Evolutionary conservation across 1,140 invertebrate genomes (phyloP).

Genomic region (Acromyrmex echinatior): DNA sequence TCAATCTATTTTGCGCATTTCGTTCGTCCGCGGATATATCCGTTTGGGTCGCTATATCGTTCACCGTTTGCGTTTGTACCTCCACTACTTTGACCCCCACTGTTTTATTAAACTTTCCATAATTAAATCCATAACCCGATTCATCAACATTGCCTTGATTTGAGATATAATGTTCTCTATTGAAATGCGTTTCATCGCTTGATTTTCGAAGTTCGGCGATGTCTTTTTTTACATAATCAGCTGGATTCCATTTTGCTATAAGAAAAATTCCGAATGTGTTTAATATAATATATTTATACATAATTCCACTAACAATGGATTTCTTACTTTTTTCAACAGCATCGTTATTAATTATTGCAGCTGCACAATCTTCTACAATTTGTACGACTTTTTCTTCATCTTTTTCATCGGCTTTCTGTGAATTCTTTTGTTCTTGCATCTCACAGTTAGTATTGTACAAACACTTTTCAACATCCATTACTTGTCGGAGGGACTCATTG

Average conservation of each 20-base stretch:
- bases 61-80: conserved; percentile 85
- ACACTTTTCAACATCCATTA: conserved; percentile 83
- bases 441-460: conserved; percentile 79
- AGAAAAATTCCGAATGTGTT: conserved; percentile 4
- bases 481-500: conserved; percentile 83
- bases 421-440: conserved; percentile 74
- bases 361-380: conserved; percentile 47
- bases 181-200: conserved; percentile 40
- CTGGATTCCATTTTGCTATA: conserved; percentile 7
- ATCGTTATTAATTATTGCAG: conserved; percentile 66
- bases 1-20: conserved; percentile 70
- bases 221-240: conserved; percentile 30
- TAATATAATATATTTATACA: neutral
- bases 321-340: conserved; percentile 66
- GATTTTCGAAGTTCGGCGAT: conserved; percentile 23
- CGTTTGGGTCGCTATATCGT: conserved; percentile 86
- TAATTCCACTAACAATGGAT: neutral
- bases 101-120: conserved; percentile 51
- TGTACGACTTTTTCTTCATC: conserved; percentile 62
- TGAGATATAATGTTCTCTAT: conserved; percentile 21
- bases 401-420: conserved; percentile 73
- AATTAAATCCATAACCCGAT: conserved; percentile 8
- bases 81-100: conserved; percentile 79
- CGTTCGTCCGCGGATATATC: conserved; percentile 75
- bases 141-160: conserved; percentile 15